Evolutionary conservation across 2,797 vertebrate species (phyloP).

Genomic region (Gephyroberyx darwinii): DNA sequence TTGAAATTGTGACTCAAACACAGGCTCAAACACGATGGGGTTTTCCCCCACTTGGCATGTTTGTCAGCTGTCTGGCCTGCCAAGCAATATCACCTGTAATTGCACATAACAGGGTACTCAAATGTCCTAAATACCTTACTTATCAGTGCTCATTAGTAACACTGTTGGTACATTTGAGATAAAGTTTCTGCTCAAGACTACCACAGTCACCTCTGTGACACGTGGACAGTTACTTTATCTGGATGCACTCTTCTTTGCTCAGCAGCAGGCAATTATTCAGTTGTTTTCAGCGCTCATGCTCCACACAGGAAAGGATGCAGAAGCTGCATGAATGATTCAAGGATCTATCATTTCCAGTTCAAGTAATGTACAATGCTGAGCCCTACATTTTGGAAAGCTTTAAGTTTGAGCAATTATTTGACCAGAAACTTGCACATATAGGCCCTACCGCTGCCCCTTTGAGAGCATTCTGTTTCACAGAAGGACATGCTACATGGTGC

Average conservation of each 20-base stretch:
- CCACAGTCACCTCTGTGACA: conserved; percentile 24
- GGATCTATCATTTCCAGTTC: background rate
- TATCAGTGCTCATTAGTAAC: conserved; percentile 55
- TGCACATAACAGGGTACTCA: conserved; percentile 31
- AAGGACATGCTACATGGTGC: background rate
- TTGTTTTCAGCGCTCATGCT: conserved; percentile 21
- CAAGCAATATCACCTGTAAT: conserved; percentile 34
- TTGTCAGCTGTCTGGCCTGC: conserved; percentile 52
- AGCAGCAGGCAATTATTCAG: background rate
- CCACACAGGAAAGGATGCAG: conserved; percentile 12
- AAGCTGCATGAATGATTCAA: conserved; percentile 3
- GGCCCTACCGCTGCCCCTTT: background rate
- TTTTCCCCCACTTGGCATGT: conserved; percentile 37
- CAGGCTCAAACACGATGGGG: conserved; percentile 31
- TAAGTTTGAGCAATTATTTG: background rate
- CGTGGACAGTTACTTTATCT: conserved; percentile 23
- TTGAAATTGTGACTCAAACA: conserved; percentile 36
- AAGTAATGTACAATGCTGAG: background rate
- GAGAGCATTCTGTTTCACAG: background rate
- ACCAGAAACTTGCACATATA: background rate
- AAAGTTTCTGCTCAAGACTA: conserved; percentile 24
- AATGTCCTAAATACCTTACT: conserved; percentile 55
- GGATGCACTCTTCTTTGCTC: conserved; percentile 21
- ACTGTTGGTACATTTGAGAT: conserved; percentile 46
- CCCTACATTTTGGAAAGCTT: background rate